phyloP scores from a whole-genome alignment of 2,888 invertebrate genomes.

The Beris chalybata region DNA sequence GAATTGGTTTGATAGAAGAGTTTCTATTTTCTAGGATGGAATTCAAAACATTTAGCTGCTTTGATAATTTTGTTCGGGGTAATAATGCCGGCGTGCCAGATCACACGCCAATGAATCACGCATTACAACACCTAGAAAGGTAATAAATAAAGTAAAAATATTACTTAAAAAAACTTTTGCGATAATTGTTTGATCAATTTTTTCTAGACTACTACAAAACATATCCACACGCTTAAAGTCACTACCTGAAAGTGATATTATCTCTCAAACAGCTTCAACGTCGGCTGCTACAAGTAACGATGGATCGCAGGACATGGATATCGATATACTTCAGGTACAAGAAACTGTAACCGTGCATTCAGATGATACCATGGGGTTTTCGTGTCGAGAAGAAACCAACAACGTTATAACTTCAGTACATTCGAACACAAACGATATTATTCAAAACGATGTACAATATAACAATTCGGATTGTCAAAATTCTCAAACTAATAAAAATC shows the following conservation, averaged over 20 bases:
- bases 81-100: slow-evolving; percentile 81
- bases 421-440: slow-evolving; percentile 33
- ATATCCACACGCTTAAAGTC: slow-evolving; percentile 61
- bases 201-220: slow-evolving; percentile 61
- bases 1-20: slow-evolving; percentile 37
- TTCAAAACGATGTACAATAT: slow-evolving; percentile 34
- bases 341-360: slow-evolving; percentile 54
- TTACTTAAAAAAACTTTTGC: no score
- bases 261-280: slow-evolving; percentile 56
- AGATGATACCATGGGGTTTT: slow-evolving; percentile 50
- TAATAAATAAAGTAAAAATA: slow-evolving; percentile 43
- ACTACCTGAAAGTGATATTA: slow-evolving; percentile 62
- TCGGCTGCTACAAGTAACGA: slow-evolving; percentile 43
- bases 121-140: slow-evolving; percentile 73
- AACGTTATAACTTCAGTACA: slow-evolving; percentile 38
- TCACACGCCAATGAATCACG: slow-evolving; percentile 72
- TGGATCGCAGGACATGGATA: slow-evolving; percentile 60
- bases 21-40: slow-evolving; percentile 65
- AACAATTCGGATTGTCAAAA: slow-evolving; percentile 41
- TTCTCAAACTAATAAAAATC: slow-evolving; percentile 44
- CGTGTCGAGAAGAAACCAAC: slow-evolving; percentile 41
- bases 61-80: slow-evolving; percentile 83
- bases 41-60: slow-evolving; percentile 82
- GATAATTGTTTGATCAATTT: background rate
- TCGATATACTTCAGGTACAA: slow-evolving; percentile 62